These are phyloP conservation scores for Mactra quadrangularis DNA, from an alignment of 1,140 invertebrate genomes.

Conservation along the genomic window DNA sequence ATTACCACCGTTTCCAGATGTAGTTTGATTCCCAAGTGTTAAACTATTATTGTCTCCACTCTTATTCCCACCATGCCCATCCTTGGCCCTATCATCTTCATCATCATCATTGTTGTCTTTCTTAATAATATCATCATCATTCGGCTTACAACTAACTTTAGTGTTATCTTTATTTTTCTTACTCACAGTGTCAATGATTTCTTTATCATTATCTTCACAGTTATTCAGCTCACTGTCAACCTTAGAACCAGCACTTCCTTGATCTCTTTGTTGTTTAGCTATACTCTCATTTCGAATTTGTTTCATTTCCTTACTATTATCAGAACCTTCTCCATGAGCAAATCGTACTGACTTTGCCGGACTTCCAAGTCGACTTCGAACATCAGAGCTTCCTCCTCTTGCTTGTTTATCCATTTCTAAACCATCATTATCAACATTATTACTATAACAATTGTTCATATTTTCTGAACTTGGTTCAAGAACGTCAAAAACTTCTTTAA, in stretches of 20 bases:
- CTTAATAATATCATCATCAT: conserved; percentile 1
- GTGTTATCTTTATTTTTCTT: conserved; percentile 28
- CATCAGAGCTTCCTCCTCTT: background rate
- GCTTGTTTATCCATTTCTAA: background rate
- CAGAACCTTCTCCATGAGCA: conserved; percentile 13
- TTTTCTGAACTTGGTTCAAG: background rate
- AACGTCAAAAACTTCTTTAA: background rate
- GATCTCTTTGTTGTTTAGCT: conserved; percentile 38
- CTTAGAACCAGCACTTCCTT: background rate
- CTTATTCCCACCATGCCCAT: background rate
- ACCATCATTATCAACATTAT: background rate
- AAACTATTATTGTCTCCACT: background rate
- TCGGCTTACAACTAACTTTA: conserved; percentile 39
- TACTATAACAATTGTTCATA: conserved; percentile 3
- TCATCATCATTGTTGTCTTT: conserved; percentile 38
- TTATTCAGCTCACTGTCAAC: background rate
- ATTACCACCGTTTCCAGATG: background rate
- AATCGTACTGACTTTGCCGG: conserved; percentile 55
- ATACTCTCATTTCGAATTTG: conserved; percentile 35
- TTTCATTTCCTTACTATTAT: conserved; percentile 49
- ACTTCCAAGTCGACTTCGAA: conserved; percentile 26
- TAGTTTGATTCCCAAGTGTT: conserved; percentile 1
- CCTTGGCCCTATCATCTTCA: conserved; percentile 23
- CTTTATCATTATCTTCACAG: conserved; percentile 10
- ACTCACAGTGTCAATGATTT: conserved; percentile 35